phyloP scores from a whole-genome alignment of 2,113 vertebrate species.

The Pteropus alecto region DNA sequence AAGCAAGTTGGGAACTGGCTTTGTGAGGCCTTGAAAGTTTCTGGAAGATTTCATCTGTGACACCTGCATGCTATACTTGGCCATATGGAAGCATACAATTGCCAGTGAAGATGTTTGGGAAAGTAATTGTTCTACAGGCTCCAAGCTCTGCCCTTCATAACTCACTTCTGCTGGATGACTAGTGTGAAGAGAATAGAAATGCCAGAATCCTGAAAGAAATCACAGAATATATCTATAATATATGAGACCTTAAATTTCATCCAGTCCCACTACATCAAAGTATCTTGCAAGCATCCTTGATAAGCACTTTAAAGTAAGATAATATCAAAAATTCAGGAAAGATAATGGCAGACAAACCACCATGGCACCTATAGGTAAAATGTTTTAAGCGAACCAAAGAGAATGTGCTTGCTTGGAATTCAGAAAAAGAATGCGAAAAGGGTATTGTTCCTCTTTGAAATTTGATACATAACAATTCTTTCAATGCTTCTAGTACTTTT shows the following conservation, averaged over 20 bases:
- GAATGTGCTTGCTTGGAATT: not conserved
- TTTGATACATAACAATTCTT: not conserved
- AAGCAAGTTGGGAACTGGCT: constrained; percentile 12
- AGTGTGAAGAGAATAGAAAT: not conserved
- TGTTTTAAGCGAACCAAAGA: not conserved
- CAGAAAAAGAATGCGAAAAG: not conserved
- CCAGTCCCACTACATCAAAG: not conserved
- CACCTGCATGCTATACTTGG: constrained; percentile 28
- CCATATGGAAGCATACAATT: not conserved
- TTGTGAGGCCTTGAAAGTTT: constrained; percentile 31
- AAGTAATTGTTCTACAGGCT: not conserved
- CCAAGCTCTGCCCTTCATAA: not conserved
- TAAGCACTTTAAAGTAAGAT: not conserved
- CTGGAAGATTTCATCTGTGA: constrained; percentile 39
- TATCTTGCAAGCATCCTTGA: constrained; percentile 10
- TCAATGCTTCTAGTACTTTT: not conserved
- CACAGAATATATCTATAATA: not conserved
- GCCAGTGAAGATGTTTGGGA: not conserved
- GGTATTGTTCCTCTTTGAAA: not conserved
- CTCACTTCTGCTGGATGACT: not conserved
- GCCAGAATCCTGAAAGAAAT: not conserved
- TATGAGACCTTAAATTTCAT: not conserved
- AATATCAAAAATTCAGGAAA: not conserved
- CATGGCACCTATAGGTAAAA: not conserved
- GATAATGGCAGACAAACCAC: not conserved